Conservation (phyloP, 2,888 invertebrate genomes). For the Aelia acuminata region DNA sequence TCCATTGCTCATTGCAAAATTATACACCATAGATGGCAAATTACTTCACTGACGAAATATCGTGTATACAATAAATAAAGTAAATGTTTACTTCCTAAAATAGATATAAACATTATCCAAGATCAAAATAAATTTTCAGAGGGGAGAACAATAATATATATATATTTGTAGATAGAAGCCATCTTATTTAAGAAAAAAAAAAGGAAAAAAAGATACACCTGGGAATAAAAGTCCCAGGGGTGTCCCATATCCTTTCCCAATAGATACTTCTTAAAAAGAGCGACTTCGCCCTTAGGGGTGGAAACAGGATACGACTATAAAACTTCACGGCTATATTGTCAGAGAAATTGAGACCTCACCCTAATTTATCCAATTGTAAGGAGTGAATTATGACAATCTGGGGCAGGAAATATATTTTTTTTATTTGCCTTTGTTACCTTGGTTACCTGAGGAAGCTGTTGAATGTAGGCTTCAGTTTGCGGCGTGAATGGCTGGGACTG, state of each 20-base stretch:
- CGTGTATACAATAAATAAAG: too few species aligned
- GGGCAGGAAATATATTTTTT: constrained; percentile 19
- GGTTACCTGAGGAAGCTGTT: constrained; percentile 30
- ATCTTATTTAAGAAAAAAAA: neutral
- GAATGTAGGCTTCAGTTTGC: neutral
- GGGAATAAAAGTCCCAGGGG: neutral
- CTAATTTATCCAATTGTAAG: constrained; percentile 37
- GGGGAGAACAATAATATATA: neutral
- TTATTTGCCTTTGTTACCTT: neutral
- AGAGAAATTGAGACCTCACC: constrained; percentile 43
- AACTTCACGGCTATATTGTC: constrained; percentile 34
- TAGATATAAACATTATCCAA: neutral
- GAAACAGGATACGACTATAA: constrained; percentile 36
- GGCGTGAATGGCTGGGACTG: neutral
- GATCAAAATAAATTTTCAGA: neutral
- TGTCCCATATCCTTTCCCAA: neutral
- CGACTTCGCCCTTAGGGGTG: neutral
- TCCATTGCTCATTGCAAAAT: too few species aligned
- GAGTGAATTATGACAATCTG: constrained; percentile 12
- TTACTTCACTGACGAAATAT: too few species aligned
- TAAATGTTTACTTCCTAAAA: neutral
- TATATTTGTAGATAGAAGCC: too few species aligned
- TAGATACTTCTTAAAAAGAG: constrained; percentile 6
- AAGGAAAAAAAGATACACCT: neutral
- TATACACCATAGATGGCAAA: too few species aligned